Base-by-base conservation (phyloP, 2,888 invertebrate species). In the Ariolimax columbianus region DNA sequence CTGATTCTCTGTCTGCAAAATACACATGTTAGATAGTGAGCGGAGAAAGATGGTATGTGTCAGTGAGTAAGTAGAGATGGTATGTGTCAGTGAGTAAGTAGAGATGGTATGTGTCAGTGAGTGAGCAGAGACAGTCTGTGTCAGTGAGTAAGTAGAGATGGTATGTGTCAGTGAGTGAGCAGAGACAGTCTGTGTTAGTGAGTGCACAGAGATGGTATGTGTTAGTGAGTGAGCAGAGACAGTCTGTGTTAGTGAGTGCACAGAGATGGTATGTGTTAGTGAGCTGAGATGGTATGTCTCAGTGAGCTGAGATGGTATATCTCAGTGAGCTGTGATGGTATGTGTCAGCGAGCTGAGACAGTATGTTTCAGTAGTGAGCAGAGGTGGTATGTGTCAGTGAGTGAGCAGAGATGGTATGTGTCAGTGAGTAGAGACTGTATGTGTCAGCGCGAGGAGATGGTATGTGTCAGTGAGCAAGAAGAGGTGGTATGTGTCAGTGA, bases 1-100 rank as follows among this genome's bases (percentile, higher is more conserved):
- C 30, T 78, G 78, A 77, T 90, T 91, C 85, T 89, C 88, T 30
- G 89, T 89, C 92, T 92, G 82, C 2, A n/a, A n/a, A n/a, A n/a
- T n/a, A n/a, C n/a, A n/a, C n/a, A n/a, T n/a, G 63, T 26, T 7
- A 30, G 33, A 66, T 30, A 66, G 4, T 7, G 33, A n/a, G 30
- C 4, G 33, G 66, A 7, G 30, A 66, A 19, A 33, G 68, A 68
- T 7, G 6, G 68, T 33, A 33, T 6, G 33, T 11, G 30, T 33
- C 4, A 4, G 30, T 17, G 33, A 68, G 68, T 33, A 33, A 68
- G 68, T 7, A 47, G 47, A 11, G 47, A 47, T 47, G 47, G 47
- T 17, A 47, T 47, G 47, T 55, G 6, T 55, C 19, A 55, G 3
- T 2, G 17, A 23, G 6, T 55, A 17, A 55, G 55, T 17, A 47